These are phyloP conservation scores for Gadus macrocephalus DNA, from an alignment of 2,113 vertebrate genomes.

Conservation along the genomic window DNA sequence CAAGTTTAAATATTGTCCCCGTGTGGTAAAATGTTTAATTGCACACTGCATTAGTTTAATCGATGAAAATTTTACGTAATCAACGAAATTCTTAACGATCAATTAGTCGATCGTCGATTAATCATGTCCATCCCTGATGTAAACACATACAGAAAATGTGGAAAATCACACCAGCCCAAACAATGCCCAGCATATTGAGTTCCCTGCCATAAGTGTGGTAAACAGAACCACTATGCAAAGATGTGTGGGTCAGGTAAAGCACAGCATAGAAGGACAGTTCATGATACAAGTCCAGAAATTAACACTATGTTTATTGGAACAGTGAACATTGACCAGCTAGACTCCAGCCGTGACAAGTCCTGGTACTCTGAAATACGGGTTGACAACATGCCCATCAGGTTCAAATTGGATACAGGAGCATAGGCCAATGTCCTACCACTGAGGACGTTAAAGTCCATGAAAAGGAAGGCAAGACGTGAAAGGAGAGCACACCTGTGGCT, in stretches of 20 bases:
- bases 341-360: background rate
- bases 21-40: too few species aligned
- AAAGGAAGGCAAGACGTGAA: constrained; percentile 3
- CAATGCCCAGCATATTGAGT: constrained; percentile 12
- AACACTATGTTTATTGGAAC: constrained; percentile 9
- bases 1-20: too few species aligned
- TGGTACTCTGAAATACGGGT: background rate
- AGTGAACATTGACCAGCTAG: background rate
- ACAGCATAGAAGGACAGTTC: background rate
- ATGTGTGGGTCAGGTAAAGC: background rate
- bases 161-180: constrained; percentile 8
- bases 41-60: too few species aligned
- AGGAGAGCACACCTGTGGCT: background rate
- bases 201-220: constrained; percentile 4
- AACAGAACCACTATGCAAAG: constrained; percentile 19
- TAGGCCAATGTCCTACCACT: background rate
- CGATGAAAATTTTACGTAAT: too few species aligned
- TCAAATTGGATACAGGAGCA: constrained; percentile 13
- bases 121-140: too few species aligned
- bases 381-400: background rate
- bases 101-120: too few species aligned
- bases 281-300: background rate
- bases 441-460: background rate
- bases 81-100: too few species aligned
- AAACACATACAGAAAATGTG: constrained; percentile 8